phyloP scores from a whole-genome alignment of 1,140 invertebrate genomes.

The Caenorhabditis latens region DNA sequence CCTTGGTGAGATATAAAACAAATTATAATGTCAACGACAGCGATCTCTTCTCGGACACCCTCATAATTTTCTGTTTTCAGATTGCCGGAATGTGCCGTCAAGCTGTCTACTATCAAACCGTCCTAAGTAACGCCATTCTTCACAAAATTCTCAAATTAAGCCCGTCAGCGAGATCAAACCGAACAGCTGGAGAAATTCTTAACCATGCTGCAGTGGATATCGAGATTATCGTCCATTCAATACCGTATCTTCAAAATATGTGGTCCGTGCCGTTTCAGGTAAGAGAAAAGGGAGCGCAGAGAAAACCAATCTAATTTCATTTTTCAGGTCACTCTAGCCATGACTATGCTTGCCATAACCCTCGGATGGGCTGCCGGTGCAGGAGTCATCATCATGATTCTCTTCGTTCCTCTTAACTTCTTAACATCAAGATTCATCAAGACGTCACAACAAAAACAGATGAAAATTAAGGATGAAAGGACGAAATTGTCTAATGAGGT shows the following conservation, averaged over 20 bases:
- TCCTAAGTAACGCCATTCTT: slow-evolving; percentile 16
- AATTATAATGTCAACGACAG: too few relatives aligned
- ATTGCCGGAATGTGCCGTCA: slow-evolving; percentile 42
- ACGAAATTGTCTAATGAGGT: slow-evolving; percentile 59
- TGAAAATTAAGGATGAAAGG: slow-evolving; percentile 60
- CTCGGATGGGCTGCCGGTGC: slow-evolving; percentile 28
- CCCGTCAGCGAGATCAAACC: slow-evolving; percentile 31
- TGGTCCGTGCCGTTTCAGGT: slow-evolving; percentile 55
- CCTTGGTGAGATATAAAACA: too few relatives aligned
- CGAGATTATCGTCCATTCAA: slow-evolving; percentile 39
- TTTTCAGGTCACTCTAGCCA: slow-evolving; percentile 47
- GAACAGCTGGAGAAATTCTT: slow-evolving; percentile 49
- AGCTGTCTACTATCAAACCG: slow-evolving; percentile 32
- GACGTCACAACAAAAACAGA: slow-evolving; percentile 47
- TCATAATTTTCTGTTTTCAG: neutral
- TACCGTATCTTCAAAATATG: slow-evolving; percentile 46
- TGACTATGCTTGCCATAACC: slow-evolving; percentile 29
- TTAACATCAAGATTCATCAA: slow-evolving; percentile 24
- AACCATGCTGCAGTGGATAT: slow-evolving; percentile 48
- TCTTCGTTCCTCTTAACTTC: slow-evolving; percentile 12
- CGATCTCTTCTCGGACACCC: neutral
- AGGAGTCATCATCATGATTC: slow-evolving; percentile 18
- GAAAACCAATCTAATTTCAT: neutral
- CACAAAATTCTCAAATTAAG: slow-evolving; percentile 27
- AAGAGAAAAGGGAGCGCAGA: neutral